Evolutionary conservation across 2,797 vertebrate species (phyloP).

Genomic region (Rhinophrynus dorsalis): DNA sequence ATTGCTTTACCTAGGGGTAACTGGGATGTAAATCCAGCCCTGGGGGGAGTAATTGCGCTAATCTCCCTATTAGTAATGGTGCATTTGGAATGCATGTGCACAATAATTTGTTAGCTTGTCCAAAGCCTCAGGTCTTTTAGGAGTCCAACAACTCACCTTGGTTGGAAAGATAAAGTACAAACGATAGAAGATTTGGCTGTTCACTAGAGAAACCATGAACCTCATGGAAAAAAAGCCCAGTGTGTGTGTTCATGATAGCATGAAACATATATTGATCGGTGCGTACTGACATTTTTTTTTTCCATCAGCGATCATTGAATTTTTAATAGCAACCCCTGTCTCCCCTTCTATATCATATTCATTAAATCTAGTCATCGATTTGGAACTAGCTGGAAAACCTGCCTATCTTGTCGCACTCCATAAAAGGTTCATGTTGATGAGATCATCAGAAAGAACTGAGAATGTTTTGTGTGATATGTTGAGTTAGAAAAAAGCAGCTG

Average conservation of each 20-base stretch:
- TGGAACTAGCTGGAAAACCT: background rate
- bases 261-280: conserved; percentile 41
- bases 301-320: conserved; percentile 48
- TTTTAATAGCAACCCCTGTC: conserved; percentile 43
- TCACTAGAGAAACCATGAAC: no score
- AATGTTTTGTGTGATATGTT: conserved; percentile 1
- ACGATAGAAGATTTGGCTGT: no score
- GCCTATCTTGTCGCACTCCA: conserved; percentile 23
- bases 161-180: no score
- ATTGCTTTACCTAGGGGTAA: no score
- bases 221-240: background rate
- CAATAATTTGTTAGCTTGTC: no score
- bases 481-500: background rate
- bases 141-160: no score
- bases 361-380: conserved; percentile 46
- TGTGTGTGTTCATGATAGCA: conserved; percentile 45
- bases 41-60: no score
- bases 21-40: no score
- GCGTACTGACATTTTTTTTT: conserved; percentile 41
- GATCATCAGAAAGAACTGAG: conserved; percentile 38
- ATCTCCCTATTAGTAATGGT: no score
- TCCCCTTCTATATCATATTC: conserved; percentile 32
- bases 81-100: no score
- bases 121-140: no score
- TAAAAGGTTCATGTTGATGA: conserved; percentile 38